phyloP scores from a whole-genome alignment of 2,113 vertebrate species.

The Cottus gobio region DNA sequence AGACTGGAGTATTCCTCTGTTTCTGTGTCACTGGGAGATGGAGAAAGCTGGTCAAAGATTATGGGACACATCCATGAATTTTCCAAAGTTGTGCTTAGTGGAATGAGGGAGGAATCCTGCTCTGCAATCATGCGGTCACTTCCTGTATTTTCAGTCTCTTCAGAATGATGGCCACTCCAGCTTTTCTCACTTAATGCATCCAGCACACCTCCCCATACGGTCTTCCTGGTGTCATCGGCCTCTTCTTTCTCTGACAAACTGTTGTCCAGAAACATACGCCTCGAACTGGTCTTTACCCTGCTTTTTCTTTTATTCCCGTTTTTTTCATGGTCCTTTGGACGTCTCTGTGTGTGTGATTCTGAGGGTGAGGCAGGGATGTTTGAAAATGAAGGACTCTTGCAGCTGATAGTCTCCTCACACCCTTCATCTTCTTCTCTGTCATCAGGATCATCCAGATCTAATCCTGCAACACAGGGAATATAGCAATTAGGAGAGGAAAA shows the following conservation, averaged over 20 bases:
- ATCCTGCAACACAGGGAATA: slow-evolving; percentile 73
- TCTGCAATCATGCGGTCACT: slow-evolving; percentile 35
- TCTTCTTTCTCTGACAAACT: slow-evolving; percentile 63
- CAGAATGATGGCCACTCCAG: not conserved
- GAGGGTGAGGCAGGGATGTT: slow-evolving; percentile 15
- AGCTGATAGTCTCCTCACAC: slow-evolving; percentile 43
- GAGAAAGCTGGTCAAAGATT: slow-evolving; percentile 66
- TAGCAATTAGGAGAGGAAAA: slow-evolving; percentile 18
- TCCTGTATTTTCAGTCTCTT: slow-evolving; percentile 3
- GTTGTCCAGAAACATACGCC: slow-evolving; percentile 67
- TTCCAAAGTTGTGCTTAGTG: slow-evolving; percentile 30
- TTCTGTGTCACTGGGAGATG: slow-evolving; percentile 56
- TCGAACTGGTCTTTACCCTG: slow-evolving; percentile 71
- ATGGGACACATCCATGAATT: slow-evolving; percentile 80
- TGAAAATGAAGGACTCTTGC: slow-evolving; percentile 23
- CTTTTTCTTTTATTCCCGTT: slow-evolving; percentile 60
- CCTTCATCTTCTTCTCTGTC: slow-evolving; percentile 48
- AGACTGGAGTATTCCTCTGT: slow-evolving; percentile 20
- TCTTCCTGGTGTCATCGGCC: slow-evolving; percentile 19
- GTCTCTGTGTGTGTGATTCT: slow-evolving; percentile 7
- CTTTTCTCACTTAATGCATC: slow-evolving; percentile 9
- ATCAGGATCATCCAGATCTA: slow-evolving; percentile 46
- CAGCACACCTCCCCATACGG: slow-evolving; percentile 22
- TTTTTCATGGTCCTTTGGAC: slow-evolving; percentile 28
- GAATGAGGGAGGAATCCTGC: slow-evolving; percentile 20